phyloP scores from a whole-genome alignment of 1,140 invertebrate species.

The Uloborus diversus region DNA sequence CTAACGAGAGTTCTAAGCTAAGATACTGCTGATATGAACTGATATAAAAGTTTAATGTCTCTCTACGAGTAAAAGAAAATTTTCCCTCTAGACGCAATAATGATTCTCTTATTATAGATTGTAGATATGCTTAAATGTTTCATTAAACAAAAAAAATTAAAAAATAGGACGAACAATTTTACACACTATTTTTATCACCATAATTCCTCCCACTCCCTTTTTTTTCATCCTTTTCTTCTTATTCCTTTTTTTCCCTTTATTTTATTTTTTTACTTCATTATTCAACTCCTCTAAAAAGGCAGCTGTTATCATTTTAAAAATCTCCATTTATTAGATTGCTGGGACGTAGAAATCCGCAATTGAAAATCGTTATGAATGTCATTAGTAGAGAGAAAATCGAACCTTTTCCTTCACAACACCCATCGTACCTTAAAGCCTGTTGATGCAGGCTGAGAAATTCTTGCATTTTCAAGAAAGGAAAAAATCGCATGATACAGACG shows the following conservation, averaged over 20 bases:
- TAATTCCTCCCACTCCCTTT: too few species aligned
- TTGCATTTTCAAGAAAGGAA: conserved; percentile 6
- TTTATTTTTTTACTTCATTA: not conserved
- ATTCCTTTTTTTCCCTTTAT: not conserved
- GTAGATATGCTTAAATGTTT: too few species aligned
- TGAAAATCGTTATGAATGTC: conserved; percentile 28
- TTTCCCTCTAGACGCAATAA: too few species aligned
- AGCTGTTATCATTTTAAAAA: conserved; percentile 3
- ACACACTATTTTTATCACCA: too few species aligned
- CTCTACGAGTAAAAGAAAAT: too few species aligned
- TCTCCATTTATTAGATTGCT: conserved; percentile 13
- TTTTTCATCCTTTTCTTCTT: conserved; percentile 5
- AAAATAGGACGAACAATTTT: too few species aligned
- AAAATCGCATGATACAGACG: not conserved
- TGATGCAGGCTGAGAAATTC: conserved; percentile 9
- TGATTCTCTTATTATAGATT: too few species aligned
- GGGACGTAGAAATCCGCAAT: not conserved
- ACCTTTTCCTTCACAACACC: not conserved
- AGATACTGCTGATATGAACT: too few species aligned
- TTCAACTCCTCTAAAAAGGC: not conserved
- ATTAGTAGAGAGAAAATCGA: conserved; percentile 18
- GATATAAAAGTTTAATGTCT: too few species aligned
- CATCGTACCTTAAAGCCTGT: not conserved
- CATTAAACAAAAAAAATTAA: too few species aligned
- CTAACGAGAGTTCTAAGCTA: too few species aligned